Evolutionary conservation across 2,888 invertebrate genomes (phyloP).

Genomic region (Hypsopygia costalis): DNA sequence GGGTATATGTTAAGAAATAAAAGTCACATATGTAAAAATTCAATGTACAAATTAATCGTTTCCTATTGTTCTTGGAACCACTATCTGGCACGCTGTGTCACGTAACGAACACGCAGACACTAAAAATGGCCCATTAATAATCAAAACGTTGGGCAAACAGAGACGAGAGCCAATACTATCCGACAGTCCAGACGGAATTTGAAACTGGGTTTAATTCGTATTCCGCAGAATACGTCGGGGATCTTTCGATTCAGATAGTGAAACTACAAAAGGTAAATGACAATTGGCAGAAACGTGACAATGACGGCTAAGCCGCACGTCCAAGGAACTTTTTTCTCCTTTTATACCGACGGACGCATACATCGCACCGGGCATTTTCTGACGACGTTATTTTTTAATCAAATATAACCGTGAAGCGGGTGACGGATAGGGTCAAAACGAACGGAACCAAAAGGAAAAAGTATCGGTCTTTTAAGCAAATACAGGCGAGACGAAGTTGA

Average conservation of each 20-base stretch:
- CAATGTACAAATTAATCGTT: constrained; percentile 38
- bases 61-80: constrained; percentile 66
- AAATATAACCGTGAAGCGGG: constrained; percentile 79
- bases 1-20: too few species aligned
- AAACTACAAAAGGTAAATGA: constrained; percentile 56
- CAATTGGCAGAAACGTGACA: constrained; percentile 62
- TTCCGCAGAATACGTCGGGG: constrained; percentile 5
- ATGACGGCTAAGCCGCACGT: constrained; percentile 69
- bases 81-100: constrained; percentile 61
- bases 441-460: constrained; percentile 76
- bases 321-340: constrained; percentile 66
- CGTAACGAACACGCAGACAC: constrained; percentile 40
- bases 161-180: constrained; percentile 18
- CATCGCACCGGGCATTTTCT: constrained; percentile 63
- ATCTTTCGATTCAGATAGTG: constrained; percentile 67
- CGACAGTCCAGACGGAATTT: constrained; percentile 13
- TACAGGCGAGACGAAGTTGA: constrained; percentile 80
- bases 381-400: constrained; percentile 82
- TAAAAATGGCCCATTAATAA: constrained; percentile 68
- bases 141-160: constrained; percentile 51
- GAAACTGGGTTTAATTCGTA: constrained; percentile 5
- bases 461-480: constrained; percentile 76
- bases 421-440: constrained; percentile 77
- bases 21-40: too few species aligned
- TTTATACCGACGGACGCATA: constrained; percentile 44